phyloP scores from a whole-genome alignment of 2,797 vertebrate genomes.

The Thamnophis elegans region DNA sequence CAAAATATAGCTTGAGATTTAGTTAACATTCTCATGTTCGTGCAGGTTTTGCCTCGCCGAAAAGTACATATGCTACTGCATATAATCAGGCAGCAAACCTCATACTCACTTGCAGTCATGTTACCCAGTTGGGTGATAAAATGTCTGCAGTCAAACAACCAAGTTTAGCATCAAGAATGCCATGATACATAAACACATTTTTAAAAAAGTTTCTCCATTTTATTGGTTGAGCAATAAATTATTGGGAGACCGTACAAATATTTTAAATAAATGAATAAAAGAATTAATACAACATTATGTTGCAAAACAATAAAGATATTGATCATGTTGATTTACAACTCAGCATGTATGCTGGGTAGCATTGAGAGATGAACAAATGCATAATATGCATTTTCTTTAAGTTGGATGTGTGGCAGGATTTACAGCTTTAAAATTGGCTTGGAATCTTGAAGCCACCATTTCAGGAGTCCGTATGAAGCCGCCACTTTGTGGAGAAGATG shows the following conservation, averaged over 20 bases:
- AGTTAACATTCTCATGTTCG: neutral
- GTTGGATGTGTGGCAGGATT: neutral
- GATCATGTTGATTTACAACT: neutral
- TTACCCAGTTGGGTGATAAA: neutral
- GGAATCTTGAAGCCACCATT: neutral
- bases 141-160: neutral
- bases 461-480: neutral
- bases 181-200: neutral
- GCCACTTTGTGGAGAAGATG: neutral
- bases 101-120: neutral
- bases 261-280: neutral
- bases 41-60: neutral
- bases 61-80: neutral
- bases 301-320: neutral
- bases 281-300: neutral
- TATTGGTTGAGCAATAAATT: neutral
- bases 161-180: neutral
- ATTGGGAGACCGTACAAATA: neutral
- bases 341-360: neutral
- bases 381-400: neutral
- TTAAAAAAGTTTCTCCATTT: neutral
- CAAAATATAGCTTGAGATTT: neutral
- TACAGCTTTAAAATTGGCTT: neutral
- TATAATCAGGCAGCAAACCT: neutral
- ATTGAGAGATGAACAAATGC: neutral